phyloP scores from a whole-genome alignment of 2,888 invertebrate species.

The Vanessa cardui region DNA sequence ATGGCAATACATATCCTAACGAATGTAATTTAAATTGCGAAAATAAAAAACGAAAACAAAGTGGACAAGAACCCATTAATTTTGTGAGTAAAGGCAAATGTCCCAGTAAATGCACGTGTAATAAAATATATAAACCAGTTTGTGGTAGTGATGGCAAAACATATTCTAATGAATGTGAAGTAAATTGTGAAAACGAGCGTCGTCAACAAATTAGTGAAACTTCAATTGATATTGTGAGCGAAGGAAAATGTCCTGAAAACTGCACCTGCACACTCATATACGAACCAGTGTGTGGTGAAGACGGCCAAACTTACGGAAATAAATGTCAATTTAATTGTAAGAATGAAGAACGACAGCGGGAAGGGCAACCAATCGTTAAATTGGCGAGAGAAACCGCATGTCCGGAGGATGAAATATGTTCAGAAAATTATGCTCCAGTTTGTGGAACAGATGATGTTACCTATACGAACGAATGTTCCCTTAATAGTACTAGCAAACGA shows the following conservation, averaged over 20 bases:
- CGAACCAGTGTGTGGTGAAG: conserved; percentile 46
- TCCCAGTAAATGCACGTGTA: conserved; percentile 27
- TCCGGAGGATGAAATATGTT: conserved; percentile 18
- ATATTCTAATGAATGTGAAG: conserved; percentile 32
- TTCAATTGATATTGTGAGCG: conserved; percentile 12
- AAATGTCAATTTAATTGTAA: conserved; percentile 30
- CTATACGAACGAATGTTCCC: conserved; percentile 37
- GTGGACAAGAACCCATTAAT: conserved; percentile 24
- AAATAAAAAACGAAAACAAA: conserved; percentile 28
- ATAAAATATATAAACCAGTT: conserved; percentile 33
- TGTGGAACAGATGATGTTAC: conserved; percentile 41
- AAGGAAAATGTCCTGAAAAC: conserved; percentile 29
- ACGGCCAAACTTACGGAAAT: conserved; percentile 77
- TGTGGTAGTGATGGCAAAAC: conserved; percentile 41
- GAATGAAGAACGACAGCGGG: conserved; percentile 15
- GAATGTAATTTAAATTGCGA: conserved; percentile 36
- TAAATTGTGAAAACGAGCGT: conserved; percentile 38
- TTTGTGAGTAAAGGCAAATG: conserved; percentile 43
- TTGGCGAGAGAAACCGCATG: conserved; percentile 33
- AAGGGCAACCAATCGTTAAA: conserved; percentile 8
- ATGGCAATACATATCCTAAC: conserved; percentile 33
- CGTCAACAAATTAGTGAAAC: background rate
- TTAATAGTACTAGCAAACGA: conserved; percentile 31
- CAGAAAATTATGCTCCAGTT: conserved; percentile 31
- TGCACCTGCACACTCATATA: conserved; percentile 29